Evolutionary conservation across 1,140 invertebrate genomes (phyloP).

Genomic region (Elysia chlorotica): DNA sequence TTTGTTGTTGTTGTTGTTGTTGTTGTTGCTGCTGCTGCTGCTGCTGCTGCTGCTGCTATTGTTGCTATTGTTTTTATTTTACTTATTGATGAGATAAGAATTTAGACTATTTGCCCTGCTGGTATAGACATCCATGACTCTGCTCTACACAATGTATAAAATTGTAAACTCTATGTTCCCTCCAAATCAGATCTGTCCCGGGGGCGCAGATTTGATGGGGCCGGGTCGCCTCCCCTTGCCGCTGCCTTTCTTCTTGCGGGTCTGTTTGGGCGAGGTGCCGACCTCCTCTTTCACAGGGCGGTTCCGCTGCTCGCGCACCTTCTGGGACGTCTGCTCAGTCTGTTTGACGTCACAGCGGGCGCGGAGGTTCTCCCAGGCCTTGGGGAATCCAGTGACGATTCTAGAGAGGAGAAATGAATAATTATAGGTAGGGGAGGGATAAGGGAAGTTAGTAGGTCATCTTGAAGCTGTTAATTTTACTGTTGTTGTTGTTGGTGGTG

Average conservation of each 20-base stretch:
- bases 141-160: too few species aligned
- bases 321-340: constrained; percentile 41
- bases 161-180: too few species aligned
- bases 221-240: background rate
- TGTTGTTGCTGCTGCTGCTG: background rate
- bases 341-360: constrained; percentile 31
- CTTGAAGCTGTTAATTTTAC: background rate
- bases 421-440: background rate
- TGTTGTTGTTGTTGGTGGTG: too few species aligned
- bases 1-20: background rate
- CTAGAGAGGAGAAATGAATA: background rate
- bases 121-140: too few species aligned
- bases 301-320: constrained; percentile 33
- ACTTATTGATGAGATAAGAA: too few species aligned
- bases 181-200: too few species aligned
- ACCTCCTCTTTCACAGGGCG: background rate
- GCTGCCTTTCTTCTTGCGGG: background rate
- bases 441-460: background rate
- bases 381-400: constrained; percentile 45
- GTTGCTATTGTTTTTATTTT: too few species aligned
- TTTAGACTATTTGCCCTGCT: too few species aligned
- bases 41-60: background rate
- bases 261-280: background rate
- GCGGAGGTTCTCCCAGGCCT: constrained; percentile 49
- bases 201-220: background rate